Conservation (phyloP, 2,888 invertebrate genomes). For the Ditula angustiorana region DNA sequence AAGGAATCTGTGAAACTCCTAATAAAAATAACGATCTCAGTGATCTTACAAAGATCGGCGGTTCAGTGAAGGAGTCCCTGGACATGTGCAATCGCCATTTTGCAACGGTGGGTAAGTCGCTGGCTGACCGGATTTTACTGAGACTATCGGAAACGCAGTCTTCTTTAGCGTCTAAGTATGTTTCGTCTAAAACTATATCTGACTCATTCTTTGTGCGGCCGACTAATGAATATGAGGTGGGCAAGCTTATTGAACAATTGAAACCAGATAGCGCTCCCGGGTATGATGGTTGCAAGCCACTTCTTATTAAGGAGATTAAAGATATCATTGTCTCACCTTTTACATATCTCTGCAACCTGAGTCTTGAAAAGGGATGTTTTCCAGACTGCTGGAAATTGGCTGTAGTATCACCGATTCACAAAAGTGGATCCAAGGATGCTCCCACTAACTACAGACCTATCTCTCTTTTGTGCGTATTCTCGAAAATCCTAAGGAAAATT, state of each 20-base stretch:
- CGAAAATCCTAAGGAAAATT: slow-evolving; percentile 17
- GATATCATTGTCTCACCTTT: not conserved
- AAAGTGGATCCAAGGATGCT: not conserved
- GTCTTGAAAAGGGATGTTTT: slow-evolving; percentile 7
- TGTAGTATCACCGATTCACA: slow-evolving; percentile 9
- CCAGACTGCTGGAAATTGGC: slow-evolving; percentile 18
- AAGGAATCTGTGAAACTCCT: not conserved
- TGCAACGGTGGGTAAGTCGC: not conserved
- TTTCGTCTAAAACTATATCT: not conserved
- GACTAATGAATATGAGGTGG: not conserved
- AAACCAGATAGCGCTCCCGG: slow-evolving; percentile 20
- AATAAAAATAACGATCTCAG: not conserved
- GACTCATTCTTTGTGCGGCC: slow-evolving; percentile 2
- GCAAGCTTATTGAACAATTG: not conserved
- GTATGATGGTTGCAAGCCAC: not conserved
- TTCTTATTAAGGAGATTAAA: slow-evolving; percentile 3
- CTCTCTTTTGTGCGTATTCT: slow-evolving; percentile 7
- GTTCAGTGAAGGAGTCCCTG: not conserved
- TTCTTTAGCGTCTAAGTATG: not conserved
- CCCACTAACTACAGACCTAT: slow-evolving; percentile 18
- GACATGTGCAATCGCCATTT: not conserved
- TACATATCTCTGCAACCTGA: slow-evolving; percentile 19
- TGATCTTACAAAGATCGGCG: not conserved
- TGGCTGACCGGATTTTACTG: not conserved
- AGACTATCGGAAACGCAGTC: not conserved